phyloP scores from a whole-genome alignment of 2,797 vertebrate species.

The Rhabdomys pumilio region DNA sequence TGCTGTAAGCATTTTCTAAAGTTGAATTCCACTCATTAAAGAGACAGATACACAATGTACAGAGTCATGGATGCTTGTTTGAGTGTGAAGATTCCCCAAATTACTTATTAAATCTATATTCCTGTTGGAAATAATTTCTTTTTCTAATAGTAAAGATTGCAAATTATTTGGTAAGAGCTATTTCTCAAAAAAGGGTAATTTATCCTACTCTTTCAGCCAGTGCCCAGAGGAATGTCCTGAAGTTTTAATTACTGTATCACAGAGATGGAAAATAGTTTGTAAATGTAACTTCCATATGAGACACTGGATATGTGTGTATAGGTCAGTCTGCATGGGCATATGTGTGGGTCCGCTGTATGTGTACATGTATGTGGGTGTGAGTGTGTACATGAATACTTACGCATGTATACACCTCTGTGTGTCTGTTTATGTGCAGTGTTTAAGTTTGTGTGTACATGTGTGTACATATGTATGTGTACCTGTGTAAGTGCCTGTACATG shows the following conservation, averaged over 20 bases:
- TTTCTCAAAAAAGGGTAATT: background rate
- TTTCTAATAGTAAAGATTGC: slow-evolving; percentile 2
- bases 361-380: background rate
- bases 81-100: background rate
- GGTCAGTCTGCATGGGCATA: too few relatives aligned
- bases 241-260: background rate
- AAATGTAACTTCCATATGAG: background rate
- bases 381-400: background rate
- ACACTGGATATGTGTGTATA: background rate
- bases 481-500: background rate
- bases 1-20: slow-evolving; percentile 5
- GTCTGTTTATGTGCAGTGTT: too few relatives aligned
- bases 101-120: background rate
- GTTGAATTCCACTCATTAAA: background rate
- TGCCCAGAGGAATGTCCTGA: background rate
- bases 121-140: background rate
- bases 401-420: background rate
- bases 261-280: background rate
- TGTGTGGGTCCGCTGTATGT: background rate
- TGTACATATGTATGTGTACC: too few relatives aligned
- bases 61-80: background rate
- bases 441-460: too few relatives aligned
- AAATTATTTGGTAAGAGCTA: background rate
- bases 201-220: background rate
- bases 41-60: background rate